These are phyloP conservation scores for Nibea coibor DNA, from an alignment of 2,113 vertebrate species.

Conservation along the genomic window DNA sequence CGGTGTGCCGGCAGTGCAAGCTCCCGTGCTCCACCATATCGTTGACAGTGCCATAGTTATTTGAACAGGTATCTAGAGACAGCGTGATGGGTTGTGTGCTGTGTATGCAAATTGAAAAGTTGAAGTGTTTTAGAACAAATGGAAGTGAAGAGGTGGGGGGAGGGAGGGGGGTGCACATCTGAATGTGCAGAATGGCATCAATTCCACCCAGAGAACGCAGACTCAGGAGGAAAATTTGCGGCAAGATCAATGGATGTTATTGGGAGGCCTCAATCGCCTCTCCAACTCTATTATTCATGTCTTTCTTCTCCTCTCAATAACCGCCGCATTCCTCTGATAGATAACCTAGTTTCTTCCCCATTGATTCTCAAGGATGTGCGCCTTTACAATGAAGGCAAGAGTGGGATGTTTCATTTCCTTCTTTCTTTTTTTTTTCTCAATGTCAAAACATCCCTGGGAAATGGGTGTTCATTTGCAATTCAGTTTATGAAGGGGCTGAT, in stretches of 20 bases:
- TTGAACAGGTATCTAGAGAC: slow-evolving; percentile 81
- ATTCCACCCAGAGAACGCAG: slow-evolving; percentile 64
- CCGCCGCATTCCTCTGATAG: slow-evolving; percentile 63
- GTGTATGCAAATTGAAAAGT: slow-evolving; percentile 81
- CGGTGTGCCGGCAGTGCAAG: slow-evolving; percentile 7
- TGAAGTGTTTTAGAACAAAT: slow-evolving; percentile 74
- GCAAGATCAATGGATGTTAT: slow-evolving; percentile 79
- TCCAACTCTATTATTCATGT: slow-evolving; percentile 68
- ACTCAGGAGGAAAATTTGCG: slow-evolving; percentile 67
- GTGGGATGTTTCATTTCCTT: slow-evolving; percentile 40
- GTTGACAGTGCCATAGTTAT: slow-evolving; percentile 67
- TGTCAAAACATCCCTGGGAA: slow-evolving; percentile 50
- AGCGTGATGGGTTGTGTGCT: slow-evolving; percentile 66
- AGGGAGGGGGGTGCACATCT: slow-evolving; percentile 60
- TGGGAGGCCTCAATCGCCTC: slow-evolving; percentile 65
- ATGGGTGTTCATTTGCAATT: slow-evolving; percentile 61
- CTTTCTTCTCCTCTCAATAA: slow-evolving; percentile 58
- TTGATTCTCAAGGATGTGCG: slow-evolving; percentile 63
- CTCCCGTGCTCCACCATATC: slow-evolving; percentile 55
- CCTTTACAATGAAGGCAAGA: slow-evolving; percentile 41
- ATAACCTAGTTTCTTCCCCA: slow-evolving; percentile 77
- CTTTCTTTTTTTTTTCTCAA: slow-evolving; percentile 37
- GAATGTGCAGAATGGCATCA: slow-evolving; percentile 74
- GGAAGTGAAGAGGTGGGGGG: slow-evolving; percentile 59
- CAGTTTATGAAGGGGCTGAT: slow-evolving; percentile 34